Percentiles rank a stretch among this genome's conserved stretches.
phyloP scores from a whole-genome alignment of 2,113 vertebrate species.

The Melanerpes formicivorus region DNA sequence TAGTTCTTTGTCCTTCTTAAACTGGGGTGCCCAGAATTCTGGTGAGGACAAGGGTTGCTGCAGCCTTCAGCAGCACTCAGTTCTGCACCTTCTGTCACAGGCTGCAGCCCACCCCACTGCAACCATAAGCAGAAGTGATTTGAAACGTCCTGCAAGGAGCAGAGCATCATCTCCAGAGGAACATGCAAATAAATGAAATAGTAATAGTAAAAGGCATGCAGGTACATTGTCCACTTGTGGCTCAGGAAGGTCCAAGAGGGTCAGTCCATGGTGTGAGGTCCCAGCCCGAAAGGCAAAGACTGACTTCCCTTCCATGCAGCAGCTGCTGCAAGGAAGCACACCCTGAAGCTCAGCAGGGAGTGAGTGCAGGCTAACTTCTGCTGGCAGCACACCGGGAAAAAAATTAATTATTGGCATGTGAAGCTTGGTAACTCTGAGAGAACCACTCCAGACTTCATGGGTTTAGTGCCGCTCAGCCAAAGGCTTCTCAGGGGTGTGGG shows the following conservation, averaged over 20 bases:
- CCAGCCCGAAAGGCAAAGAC: background rate
- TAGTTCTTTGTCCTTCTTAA: too few relatives aligned
- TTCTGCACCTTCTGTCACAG: background rate
- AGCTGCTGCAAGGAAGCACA: background rate
- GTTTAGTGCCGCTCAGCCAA: background rate
- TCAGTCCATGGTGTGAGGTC: background rate
- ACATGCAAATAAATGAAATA: background rate
- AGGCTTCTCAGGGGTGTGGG: background rate
- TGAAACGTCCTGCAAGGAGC: background rate
- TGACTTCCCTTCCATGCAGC: background rate
- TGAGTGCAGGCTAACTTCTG: too few relatives aligned
- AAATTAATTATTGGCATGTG: background rate
- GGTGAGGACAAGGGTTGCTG: background rate
- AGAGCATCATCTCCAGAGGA: background rate
- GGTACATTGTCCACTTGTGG: background rate
- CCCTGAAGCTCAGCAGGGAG: background rate
- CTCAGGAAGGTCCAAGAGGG: background rate
- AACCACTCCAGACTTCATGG: background rate
- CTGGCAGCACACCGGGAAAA: background rate
- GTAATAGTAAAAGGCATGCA: background rate
- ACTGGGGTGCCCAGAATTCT: background rate
- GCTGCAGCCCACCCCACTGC: background rate
- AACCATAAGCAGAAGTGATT: background rate
- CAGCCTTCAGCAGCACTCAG: background rate
- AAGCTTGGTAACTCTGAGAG: background rate